These are phyloP conservation scores for Zeuzera pyrina DNA, from an alignment of 2,888 invertebrate species.

Conservation along the genomic window DNA sequence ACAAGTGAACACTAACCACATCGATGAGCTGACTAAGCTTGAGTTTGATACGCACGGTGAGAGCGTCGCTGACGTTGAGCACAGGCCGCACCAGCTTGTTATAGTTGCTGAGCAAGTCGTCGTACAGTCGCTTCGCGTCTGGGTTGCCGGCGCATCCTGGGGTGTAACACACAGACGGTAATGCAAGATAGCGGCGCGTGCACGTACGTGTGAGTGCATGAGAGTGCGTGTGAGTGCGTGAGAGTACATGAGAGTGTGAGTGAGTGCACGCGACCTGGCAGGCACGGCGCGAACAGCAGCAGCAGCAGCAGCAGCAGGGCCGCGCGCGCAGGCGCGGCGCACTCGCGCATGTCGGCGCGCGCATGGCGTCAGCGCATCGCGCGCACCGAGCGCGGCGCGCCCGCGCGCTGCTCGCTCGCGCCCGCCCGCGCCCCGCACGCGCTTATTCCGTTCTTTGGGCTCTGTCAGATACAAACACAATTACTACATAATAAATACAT, in stretches of 20 bases:
- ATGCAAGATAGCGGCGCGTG: too few species aligned
- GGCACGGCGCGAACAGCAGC: too few species aligned
- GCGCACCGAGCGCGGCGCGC: constrained; percentile 11
- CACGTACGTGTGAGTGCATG: too few species aligned
- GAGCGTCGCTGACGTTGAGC: constrained; percentile 94
- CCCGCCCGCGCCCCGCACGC: constrained; percentile 25
- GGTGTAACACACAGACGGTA: constrained; percentile 1
- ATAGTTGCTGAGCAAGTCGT: constrained; percentile 95
- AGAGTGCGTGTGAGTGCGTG: too few species aligned
- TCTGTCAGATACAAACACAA: neutral
- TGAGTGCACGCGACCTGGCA: too few species aligned
- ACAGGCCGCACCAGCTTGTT: constrained; percentile 97
- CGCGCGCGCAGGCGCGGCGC: constrained; percentile 48
- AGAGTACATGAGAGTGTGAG: too few species aligned
- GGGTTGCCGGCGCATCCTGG: constrained; percentile 92
- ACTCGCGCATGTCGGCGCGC: constrained; percentile 50
- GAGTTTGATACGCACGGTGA: constrained; percentile 95
- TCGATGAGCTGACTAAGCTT: constrained; percentile 97
- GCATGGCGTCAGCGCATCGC: constrained; percentile 48
- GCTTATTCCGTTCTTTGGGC: constrained; percentile 13
- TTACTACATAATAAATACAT: neutral
- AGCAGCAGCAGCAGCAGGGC: constrained; percentile 46
- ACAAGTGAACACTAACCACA: constrained; percentile 84
- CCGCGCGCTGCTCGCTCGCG: constrained; percentile 36
- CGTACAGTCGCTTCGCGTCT: constrained; percentile 95